phyloP scores from a whole-genome alignment of 2,888 invertebrate species.

The Catocala fraxini region DNA sequence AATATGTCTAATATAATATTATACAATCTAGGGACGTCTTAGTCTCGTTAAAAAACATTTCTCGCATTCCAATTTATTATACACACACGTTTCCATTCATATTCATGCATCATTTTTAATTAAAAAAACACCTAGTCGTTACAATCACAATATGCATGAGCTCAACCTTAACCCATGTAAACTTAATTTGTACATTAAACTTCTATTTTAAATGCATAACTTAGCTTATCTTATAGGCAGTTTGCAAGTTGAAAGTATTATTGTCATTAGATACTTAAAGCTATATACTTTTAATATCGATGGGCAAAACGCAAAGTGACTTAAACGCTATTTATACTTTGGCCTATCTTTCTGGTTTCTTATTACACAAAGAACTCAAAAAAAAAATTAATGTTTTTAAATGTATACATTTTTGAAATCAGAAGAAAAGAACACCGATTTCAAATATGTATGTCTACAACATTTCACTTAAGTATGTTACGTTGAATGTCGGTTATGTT shows the following conservation, averaged over 20 bases:
- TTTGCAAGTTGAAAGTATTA: conserved; percentile 56
- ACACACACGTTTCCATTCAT: conserved; percentile 49
- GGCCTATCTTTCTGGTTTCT: no score
- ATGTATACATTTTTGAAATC: conserved; percentile 20
- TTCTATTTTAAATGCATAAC: conserved; percentile 81
- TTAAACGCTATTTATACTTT: neutral
- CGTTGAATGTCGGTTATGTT: no score
- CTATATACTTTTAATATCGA: conserved; percentile 44
- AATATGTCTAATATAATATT: conserved; percentile 44
- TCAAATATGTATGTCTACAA: no score
- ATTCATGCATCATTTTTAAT: conserved; percentile 50
- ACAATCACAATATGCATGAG: conserved; percentile 80
- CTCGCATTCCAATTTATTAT: conserved; percentile 56
- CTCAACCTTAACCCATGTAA: conserved; percentile 68
- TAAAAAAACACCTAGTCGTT: conserved; percentile 50
- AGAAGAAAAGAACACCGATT: conserved; percentile 26
- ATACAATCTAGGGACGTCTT: conserved; percentile 68
- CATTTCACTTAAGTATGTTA: no score
- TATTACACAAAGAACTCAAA: no score
- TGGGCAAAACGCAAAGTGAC: conserved; percentile 10
- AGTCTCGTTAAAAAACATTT: conserved; percentile 52
- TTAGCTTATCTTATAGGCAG: conserved; percentile 63
- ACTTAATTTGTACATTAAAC: conserved; percentile 83
- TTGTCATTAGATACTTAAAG: conserved; percentile 65
- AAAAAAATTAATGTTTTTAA: no score